Evolutionary conservation across 2,888 invertebrate species (phyloP).

Genomic region (Athalia cordata): DNA sequence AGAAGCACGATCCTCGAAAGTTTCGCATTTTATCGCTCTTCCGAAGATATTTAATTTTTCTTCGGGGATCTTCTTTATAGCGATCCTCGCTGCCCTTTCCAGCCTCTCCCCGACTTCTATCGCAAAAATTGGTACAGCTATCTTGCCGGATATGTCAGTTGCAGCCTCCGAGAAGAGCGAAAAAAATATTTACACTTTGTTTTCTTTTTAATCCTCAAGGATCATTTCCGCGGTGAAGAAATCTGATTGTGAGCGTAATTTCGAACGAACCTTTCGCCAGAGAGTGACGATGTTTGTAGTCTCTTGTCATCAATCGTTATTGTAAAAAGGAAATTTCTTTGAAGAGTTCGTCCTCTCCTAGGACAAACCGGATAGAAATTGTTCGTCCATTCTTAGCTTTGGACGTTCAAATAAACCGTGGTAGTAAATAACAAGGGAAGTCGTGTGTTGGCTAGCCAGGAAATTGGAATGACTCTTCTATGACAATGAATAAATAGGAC

Average conservation of each 20-base stretch:
- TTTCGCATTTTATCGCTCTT: conserved; percentile 65
- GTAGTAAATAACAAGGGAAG: conserved; percentile 37
- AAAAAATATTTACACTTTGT: too few species aligned
- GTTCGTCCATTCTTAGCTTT: conserved; percentile 37
- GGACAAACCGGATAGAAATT: background rate
- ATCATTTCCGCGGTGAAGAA: too few species aligned
- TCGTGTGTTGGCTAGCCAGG: conserved; percentile 9
- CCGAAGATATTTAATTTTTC: conserved; percentile 68
- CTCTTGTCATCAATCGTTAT: too few species aligned
- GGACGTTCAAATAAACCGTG: conserved; percentile 50
- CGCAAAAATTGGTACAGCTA: too few species aligned
- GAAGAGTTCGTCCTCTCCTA: too few species aligned
- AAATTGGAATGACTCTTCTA: conserved; percentile 62
- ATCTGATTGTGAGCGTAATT: too few species aligned
- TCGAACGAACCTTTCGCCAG: too few species aligned
- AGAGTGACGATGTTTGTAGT: too few species aligned
- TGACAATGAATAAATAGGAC: conserved; percentile 68
- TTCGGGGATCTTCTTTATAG: conserved; percentile 61
- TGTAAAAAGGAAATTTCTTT: too few species aligned
- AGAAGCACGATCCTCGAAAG: conserved; percentile 57
- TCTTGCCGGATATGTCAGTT: too few species aligned
- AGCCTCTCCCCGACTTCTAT: background rate
- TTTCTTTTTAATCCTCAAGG: too few species aligned
- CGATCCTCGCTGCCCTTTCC: conserved; percentile 49
- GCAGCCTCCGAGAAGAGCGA: too few species aligned